A percentile compares a stretch with the other conserved stretches of the same genome.
phyloP scores from a whole-genome alignment of 2,113 vertebrate genomes.

The Chlamydotis undulata region DNA sequence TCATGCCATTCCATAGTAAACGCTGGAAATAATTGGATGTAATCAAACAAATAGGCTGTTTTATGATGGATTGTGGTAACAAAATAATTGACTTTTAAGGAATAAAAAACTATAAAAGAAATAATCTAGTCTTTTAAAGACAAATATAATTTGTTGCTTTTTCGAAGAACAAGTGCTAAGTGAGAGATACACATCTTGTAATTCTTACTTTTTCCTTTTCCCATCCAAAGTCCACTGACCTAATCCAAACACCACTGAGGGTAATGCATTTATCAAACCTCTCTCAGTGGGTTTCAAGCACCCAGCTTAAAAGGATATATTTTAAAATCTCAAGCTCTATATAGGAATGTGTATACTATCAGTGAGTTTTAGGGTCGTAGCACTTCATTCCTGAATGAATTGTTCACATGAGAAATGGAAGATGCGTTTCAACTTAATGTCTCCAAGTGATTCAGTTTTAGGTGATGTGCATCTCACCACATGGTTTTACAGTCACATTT shows the following conservation, averaged over 20 bases:
- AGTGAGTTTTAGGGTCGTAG: neutral
- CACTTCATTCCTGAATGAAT: neutral
- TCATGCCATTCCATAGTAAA: constrained; percentile 16
- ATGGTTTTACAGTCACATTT: neutral
- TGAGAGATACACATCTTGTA: neutral
- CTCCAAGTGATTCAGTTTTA: neutral
- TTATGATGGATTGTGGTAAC: neutral
- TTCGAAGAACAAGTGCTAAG: neutral
- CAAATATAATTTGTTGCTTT: neutral
- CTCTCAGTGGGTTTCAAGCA: neutral
- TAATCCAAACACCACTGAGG: neutral
- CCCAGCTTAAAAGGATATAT: neutral
- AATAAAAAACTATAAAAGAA: neutral
- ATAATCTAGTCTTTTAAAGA: neutral
- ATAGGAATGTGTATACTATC: neutral
- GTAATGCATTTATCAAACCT: neutral
- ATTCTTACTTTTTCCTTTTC: neutral
- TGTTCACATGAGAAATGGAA: neutral
- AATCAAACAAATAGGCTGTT: constrained; percentile 18
- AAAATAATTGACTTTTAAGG: neutral
- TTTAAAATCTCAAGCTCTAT: neutral
- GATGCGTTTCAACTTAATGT: neutral
- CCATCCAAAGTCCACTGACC: neutral
- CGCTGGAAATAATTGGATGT: neutral
- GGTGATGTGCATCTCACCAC: neutral